Base-by-base conservation (phyloP, 2,888 invertebrate species). In the Acanthosoma haemorrhoidale region DNA sequence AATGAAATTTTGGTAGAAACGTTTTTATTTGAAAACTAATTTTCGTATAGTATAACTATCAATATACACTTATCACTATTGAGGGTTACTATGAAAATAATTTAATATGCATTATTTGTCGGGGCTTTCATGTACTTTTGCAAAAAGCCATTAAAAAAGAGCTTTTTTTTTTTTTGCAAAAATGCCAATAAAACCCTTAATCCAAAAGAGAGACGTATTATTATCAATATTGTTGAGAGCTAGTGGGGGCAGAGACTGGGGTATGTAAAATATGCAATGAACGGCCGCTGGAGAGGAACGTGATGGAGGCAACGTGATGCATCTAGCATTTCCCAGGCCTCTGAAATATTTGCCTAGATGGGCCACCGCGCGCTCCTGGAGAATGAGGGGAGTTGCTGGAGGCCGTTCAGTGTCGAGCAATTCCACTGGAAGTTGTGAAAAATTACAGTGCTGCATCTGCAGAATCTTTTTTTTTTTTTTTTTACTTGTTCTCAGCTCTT, bases 331-430 rank as follows among this genome's bases (percentile, higher is more conserved):
- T 6, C 39, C 18, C 8, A 41, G 41, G 3, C 16, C 5, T n/a
- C n/a, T 16, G 43, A 43, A 43, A 43, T 43, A 43, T 43, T n/a
- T 13, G 21, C 11, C 21, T 13, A 4, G 21, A 21, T 21, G 25
- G 1, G 2, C 0, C 18, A 0, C 11, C 2, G 0, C 25, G 5
- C 4, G 2, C 43, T 43, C 21, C 0, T 1, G 4, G n/a, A n/a
- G n/a, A n/a, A n/a, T n/a, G n/a, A n/a, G n/a, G n/a, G n/a, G n/a
- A n/a, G n/a, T n/a, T n/a, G 43, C 9, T 18, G 9, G 11, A 18
- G 8, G 15, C 2, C 8, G 15, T 39, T 39, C 16, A 5, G 16
- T 18, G 18, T 41, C 9, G 6, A 39, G 39, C 15, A 1, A 39
- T 39, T 15, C 41, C 16, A 8, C 1, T 11, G 16, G 41, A 18